Conservation (phyloP, 2,888 invertebrate genomes). For the Cancer borealis region DNA sequence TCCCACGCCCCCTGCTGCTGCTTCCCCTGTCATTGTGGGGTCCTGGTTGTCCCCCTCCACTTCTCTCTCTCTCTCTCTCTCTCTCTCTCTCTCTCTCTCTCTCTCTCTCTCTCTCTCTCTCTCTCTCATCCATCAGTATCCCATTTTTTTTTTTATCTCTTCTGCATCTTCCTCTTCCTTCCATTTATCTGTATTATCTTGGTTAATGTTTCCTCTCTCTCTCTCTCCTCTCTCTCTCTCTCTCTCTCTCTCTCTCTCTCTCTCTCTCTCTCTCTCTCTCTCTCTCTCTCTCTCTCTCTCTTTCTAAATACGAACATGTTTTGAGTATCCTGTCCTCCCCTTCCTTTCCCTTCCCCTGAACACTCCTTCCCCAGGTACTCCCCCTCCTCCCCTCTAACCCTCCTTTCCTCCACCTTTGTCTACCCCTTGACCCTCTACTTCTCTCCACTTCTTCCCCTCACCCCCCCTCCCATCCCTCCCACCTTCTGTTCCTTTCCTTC, state of each 20-base stretch:
- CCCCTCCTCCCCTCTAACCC: neutral
- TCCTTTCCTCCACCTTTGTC: neutral
- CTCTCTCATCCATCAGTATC: neutral
- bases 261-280: conserved; percentile 3
- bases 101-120: conserved; percentile 49
- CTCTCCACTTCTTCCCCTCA: too few species aligned
- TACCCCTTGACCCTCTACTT: neutral
- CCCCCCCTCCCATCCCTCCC: neutral
- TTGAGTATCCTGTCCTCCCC: neutral
- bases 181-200: neutral
- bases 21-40: neutral
- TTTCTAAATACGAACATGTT: neutral
- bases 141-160: neutral
- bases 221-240: neutral
- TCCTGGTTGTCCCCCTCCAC: neutral
- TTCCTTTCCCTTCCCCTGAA: neutral
- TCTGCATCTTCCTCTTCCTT: conserved; percentile 4
- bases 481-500: neutral
- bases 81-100: conserved; percentile 1
- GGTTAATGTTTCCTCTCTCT: neutral
- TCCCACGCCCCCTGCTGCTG: conserved; percentile 26
- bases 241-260: neutral
- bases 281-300: conserved; percentile 3
- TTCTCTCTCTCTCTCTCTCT: conserved; percentile 22
- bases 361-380: neutral